Evolutionary conservation across 2,888 invertebrate genomes (phyloP), one percentile per base, ranked within the genome.

Genomic region (Dasypogon diadema): DNA sequence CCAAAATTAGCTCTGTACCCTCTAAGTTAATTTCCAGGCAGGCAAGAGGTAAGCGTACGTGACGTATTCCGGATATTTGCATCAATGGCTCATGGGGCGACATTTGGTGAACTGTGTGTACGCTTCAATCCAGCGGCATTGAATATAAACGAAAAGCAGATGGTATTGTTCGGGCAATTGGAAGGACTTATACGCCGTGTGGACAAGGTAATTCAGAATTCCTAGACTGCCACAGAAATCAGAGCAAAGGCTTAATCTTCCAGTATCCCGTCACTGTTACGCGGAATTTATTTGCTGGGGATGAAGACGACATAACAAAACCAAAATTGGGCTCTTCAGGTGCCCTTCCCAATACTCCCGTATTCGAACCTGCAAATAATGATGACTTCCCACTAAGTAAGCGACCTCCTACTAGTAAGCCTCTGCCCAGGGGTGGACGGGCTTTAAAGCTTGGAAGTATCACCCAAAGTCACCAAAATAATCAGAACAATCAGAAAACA

Each of bases 141-240:
- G 58, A 90, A 91, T 80, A 92, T 95, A 80, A 92, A 94, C 82
- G 94, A 94, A 86, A 88, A 94, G 79, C 92, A 92, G 82, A 88
- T 97, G 60, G 92, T 96, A 70, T 93, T 96, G 80, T 97, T 95
- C 85, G 96, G 96, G 0, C 87, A 96, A n/a, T 89, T 96, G 3
- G 92, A 95, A 83, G 93, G 93, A 0, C 87, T 96, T 4, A 94
- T 97, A 75, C 88, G 94, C 34, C 88, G 94, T 79, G 90, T 96
- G 0, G 92, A 95, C 81, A 94, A 94, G 88, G 92, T 91, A 54
- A 42, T n/a, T 56, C 51, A 51, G 63, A 63, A n/a, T n/a, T n/a
- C n/a, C n/a, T n/a, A n/a, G n/a, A n/a, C n/a, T n/a, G n/a, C n/a
- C n/a, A n/a, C n/a, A n/a, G n/a, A n/a, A n/a, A n/a, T n/a, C n/a